Conservation (phyloP, 2,888 invertebrate species). For the Trypoxylon attenuatum region DNA sequence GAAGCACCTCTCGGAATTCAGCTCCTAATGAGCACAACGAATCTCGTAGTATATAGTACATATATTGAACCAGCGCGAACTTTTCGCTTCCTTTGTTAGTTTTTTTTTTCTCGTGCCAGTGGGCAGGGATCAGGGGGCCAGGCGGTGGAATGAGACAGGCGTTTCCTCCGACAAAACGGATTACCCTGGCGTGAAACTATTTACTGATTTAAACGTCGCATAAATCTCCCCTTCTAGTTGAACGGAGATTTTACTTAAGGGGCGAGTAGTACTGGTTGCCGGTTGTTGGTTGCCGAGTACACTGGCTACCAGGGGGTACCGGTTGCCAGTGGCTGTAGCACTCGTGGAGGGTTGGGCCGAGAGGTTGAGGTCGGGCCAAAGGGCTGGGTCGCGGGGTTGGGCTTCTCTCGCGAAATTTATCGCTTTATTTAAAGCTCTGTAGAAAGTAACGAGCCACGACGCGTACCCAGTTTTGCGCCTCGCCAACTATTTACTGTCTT, state of each 20-base stretch:
- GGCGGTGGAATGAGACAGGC: no score
- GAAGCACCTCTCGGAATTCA: not conserved
- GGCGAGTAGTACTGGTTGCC: conserved; percentile 21
- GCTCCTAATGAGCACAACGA: conserved; percentile 41
- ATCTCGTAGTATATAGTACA: conserved; percentile 13
- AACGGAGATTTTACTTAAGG: conserved; percentile 53
- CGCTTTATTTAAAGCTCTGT: conserved; percentile 60
- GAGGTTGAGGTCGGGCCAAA: no score
- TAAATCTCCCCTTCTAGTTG: conserved; percentile 48
- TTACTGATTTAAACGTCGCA: conserved; percentile 55
- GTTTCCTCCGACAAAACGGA: conserved; percentile 39
- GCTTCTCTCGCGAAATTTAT: conserved; percentile 52
- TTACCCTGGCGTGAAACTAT: conserved; percentile 49
- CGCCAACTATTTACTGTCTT: conserved; percentile 47
- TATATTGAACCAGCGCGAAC: conserved; percentile 1
- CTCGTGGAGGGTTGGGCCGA: no score
- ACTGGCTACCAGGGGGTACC: no score
- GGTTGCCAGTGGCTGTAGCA: no score
- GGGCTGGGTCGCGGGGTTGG: conserved; percentile 5
- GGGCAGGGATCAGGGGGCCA: not conserved
- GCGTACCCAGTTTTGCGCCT: conserved; percentile 29
- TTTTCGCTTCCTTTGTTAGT: conserved; percentile 2
- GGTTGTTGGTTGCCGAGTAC: no score
- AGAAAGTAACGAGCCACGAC: conserved; percentile 39
- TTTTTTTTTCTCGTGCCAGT: not conserved